Evolutionary conservation across 1,140 invertebrate genomes (phyloP), one percentile per base, ranked within the genome.

Genomic region (Bombus confusus): DNA sequence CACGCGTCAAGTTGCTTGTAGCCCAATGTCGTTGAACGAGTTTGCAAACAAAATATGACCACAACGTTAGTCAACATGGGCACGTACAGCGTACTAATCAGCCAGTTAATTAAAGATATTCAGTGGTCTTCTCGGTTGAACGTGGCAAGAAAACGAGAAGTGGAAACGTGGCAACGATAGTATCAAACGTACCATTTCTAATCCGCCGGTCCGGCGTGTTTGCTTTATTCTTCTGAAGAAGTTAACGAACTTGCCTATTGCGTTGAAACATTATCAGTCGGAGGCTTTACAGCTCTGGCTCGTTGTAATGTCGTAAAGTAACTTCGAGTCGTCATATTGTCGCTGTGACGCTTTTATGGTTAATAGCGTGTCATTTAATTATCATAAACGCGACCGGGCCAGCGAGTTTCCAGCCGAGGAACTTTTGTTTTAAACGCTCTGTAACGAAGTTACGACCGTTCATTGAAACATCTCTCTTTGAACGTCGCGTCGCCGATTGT

Each of bases 321-420:
- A 84, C 82, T 84, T 84, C 9, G 47, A 34, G 34, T 13, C 15
- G n/a, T 8, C 34, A 43, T 83, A 83, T 84, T 78, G 82, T 79
- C 74, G 82, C 15, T 41, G 47, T 13, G 37, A 78, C 37, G 75
- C 82, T 84, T 84, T 84, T 79, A 84, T 71, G 64, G 74, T 59
- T 84, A 84, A 84, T 78, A 79, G 82, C 47, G 75, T 57, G 47
- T 59, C 82, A 84, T 84, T 84, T 84, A 84, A 84, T 78, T 71
- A 83, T 83, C 81, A 83, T 83, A 77, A 83, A 77, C 59, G 81
- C 62, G 47, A 39, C 3, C 41, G 41, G 31, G 72, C 57, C 22
- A 18, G 25, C n/a, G 57, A 31, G 22, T 37, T 59, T 62, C 34
- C 75, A 64, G 57, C n/a, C 15, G 3, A 18, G 62, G 18, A 83